Conservation (phyloP, 2,113 vertebrate species). For the Gavialis gangeticus region DNA sequence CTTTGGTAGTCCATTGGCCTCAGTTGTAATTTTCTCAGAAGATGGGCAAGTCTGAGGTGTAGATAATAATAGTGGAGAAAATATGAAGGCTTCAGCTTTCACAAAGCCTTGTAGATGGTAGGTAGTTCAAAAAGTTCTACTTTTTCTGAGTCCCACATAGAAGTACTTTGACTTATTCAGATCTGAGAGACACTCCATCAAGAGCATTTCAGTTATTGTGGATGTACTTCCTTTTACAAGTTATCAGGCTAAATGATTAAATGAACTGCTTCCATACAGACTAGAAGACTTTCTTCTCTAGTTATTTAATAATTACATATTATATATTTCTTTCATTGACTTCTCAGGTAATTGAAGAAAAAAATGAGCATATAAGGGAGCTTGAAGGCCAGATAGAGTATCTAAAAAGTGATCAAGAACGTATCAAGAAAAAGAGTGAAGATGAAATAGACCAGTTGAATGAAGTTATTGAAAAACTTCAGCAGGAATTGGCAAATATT, state of each 20-base stretch:
- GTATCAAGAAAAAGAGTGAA: slow-evolving; percentile 84
- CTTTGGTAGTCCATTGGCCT: not conserved
- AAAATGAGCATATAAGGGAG: slow-evolving; percentile 86
- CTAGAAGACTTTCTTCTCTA: not conserved
- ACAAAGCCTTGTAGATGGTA: not conserved
- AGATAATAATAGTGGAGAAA: not conserved
- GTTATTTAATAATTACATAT: not conserved
- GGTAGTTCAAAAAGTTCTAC: not conserved
- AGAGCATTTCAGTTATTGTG: not conserved
- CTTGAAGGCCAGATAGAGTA: slow-evolving; percentile 91
- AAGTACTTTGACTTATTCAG: not conserved
- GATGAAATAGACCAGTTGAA: slow-evolving; percentile 93
- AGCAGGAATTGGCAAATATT: slow-evolving; percentile 90
- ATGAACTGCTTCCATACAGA: not conserved
- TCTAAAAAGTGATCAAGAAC: slow-evolving; percentile 89
- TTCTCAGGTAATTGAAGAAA: slow-evolving; percentile 84
- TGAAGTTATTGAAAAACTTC: slow-evolving; percentile 94
- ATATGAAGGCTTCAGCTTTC: not conserved
- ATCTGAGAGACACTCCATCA: not conserved
- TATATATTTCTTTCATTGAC: slow-evolving; percentile 8
- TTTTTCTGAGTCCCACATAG: not conserved
- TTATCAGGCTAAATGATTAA: not conserved
- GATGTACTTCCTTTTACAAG: not conserved
- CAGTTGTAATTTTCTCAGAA: not conserved
- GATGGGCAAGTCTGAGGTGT: not conserved